Conservation (phyloP, 2,797 vertebrate species). For the Macropus fuliginosus region DNA sequence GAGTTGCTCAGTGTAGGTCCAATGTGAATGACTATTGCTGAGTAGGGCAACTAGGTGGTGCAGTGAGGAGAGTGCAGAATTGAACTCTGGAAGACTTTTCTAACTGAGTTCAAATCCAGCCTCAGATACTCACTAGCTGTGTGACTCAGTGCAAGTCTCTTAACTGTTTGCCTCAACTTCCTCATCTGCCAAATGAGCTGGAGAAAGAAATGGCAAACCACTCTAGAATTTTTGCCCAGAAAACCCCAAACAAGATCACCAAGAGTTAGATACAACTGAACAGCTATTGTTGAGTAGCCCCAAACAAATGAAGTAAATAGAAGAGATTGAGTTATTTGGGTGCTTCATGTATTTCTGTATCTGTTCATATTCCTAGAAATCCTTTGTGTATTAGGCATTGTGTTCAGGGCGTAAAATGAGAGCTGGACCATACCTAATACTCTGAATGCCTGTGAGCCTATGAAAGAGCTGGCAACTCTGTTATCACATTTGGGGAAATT, state of each 20-base stretch:
- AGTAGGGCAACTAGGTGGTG: background rate
- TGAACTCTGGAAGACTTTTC: background rate
- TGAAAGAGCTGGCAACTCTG: background rate
- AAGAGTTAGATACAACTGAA: background rate
- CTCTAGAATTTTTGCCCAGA: background rate
- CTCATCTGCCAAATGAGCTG: background rate
- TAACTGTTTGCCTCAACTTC: background rate
- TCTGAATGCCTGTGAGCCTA: background rate
- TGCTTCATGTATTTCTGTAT: background rate
- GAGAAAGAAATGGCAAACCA: background rate
- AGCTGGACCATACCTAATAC: background rate
- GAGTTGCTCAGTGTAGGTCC: background rate
- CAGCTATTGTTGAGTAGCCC: background rate
- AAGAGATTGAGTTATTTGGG: background rate
- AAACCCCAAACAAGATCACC: background rate
- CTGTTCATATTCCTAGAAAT: background rate
- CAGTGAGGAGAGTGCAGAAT: background rate
- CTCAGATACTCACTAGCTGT: background rate
- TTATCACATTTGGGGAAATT: background rate
- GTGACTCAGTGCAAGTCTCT: background rate
- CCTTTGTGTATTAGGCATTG: background rate
- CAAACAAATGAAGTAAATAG: background rate
- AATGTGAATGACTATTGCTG: background rate
- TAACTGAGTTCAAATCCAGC: background rate
- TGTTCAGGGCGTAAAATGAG: background rate